Evolutionary conservation across 2,113 vertebrate species (phyloP), one percentile per base, ranked within the genome.

Genomic region (Cryptomyrus ogoouensis): DNA sequence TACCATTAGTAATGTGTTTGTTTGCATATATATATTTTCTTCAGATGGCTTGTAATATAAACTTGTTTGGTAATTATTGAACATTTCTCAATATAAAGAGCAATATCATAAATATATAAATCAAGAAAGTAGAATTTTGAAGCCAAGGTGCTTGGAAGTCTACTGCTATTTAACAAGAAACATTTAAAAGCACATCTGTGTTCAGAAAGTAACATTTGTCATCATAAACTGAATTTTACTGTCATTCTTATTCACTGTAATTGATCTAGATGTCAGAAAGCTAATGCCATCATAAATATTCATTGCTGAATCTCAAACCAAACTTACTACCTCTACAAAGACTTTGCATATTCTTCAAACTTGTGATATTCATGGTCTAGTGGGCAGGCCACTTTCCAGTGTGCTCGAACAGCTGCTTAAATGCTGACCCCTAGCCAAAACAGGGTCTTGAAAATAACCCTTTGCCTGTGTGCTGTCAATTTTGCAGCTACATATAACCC

Each of bases 361-460:
- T 95, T 74, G 44, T 90, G 89, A 88, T 95, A 93, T 96, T 96
- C 95, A 95, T 94, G 96, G 95, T 96, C 96, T 95, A 95, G 92
- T 95, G 95, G 95, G 91, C 96, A 96, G 95, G 95, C 95, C 95
- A 95, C 92, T 95, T 94, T 91, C 91, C 93, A 94, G 91, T 93
- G 94, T 95, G 95, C 95, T 94, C 94, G 91, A 96, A 95, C 95
- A 96, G 95, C 95, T 96, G 96, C 95, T 95, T 92, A 91, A 89
- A 92, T 89, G 91, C 93, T 92, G 94, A 94, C 93, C 90, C 89
- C 86, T 77, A 91, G 89, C 88, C 88, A 92, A 94, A 94, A 88
- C 94, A 92, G 92, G 91, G 92, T 93, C 94, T 93, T 93, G 89
- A 94, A 90, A 94, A 94, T 94, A 93, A 94, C 91, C 94, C 62